Evolutionary conservation across 2,888 invertebrate species (phyloP), one percentile per base, ranked within the genome.

Genomic region (Scaeva pyrastri): DNA sequence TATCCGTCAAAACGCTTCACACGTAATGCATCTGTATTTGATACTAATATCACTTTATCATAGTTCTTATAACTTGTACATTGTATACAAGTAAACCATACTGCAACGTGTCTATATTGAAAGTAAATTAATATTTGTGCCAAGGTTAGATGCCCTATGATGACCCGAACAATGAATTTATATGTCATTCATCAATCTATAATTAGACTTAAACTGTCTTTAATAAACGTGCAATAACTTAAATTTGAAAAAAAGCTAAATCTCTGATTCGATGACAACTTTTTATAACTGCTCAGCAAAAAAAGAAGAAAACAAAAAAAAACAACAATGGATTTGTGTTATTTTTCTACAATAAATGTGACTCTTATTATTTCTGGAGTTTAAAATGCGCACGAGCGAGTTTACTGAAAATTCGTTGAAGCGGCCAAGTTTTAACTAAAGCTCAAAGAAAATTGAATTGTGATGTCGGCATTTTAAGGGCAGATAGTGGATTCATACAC

Each of bases 111-210:
- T 31, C 31, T 31, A 31, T 31, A 31, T 58, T 62, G 60, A 64
- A 64, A 64, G 62, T 43, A n/a, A 64, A 45, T n/a, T 45, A 16
- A 45, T 26, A 45, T 45, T 2, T 43, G 3, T 64, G 62, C 16
- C 62, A 64, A 64, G 62, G 62, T 64, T 14, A 52, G 26, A 16
- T 64, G 62, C 43, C 62, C 62, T 45, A 31, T 31, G 39, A 10
- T 64, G 62, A 43, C 43, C 62, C 62, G 43, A 26, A 16, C 4
- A 26, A 23, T 6, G n/a, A 12, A 26, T 52, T n/a, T n/a, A 6
- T 52, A 3, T 52, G 52, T 52, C 23, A 52, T 14, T 52, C 52
- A 26, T 3, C 23, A 52, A 52, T n/a, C 23, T 52, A 31, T 31
- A n/a, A 52, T 14, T 52, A n/a, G 6, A 26, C n/a, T n/a, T 52